phyloP scores from a whole-genome alignment of 2,797 vertebrate genomes.

The Lates japonicus region DNA sequence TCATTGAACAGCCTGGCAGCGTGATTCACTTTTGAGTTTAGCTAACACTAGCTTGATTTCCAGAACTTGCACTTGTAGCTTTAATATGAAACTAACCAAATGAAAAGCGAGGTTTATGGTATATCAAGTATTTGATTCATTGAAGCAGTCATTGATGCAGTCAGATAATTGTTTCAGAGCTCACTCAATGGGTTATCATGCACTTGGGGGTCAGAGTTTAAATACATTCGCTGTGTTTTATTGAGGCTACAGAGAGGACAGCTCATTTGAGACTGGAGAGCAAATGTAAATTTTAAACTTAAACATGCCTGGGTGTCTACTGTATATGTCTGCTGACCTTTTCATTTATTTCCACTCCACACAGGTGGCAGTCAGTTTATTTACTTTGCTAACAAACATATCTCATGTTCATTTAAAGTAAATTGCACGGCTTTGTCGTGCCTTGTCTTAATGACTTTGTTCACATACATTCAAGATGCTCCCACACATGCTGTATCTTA shows the following conservation, averaged over 20 bases:
- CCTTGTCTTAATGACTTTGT: slow-evolving; percentile 13
- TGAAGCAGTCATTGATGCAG: neutral
- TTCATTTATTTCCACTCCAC: slow-evolving; percentile 34
- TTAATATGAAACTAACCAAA: neutral
- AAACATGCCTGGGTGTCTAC: slow-evolving; percentile 18
- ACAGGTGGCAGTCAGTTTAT: neutral
- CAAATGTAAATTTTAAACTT: slow-evolving; percentile 32
- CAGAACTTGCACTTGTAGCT: neutral
- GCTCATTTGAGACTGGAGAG: slow-evolving; percentile 28
- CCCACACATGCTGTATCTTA: neutral
- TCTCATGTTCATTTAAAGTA: slow-evolving; percentile 13
- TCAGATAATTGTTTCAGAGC: slow-evolving; percentile 27
- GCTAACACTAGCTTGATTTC: neutral
- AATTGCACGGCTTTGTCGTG: neutral
- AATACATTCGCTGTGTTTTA: slow-evolving; percentile 11
- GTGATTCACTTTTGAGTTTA: neutral
- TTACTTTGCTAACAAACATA: slow-evolving; percentile 14
- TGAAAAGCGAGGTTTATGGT: neutral
- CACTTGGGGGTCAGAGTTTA: slow-evolving; percentile 22
- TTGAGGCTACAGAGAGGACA: slow-evolving; percentile 15
- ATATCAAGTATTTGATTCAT: neutral
- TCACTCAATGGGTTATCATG: slow-evolving; percentile 11
- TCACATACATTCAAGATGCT: slow-evolving; percentile 3
- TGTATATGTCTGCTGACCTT: slow-evolving; percentile 44
- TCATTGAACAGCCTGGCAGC: no score